Evolutionary conservation across 2,113 vertebrate species (phyloP), one percentile per base, ranked within the genome.

Genomic region (Epinephelus cyanopodus): DNA sequence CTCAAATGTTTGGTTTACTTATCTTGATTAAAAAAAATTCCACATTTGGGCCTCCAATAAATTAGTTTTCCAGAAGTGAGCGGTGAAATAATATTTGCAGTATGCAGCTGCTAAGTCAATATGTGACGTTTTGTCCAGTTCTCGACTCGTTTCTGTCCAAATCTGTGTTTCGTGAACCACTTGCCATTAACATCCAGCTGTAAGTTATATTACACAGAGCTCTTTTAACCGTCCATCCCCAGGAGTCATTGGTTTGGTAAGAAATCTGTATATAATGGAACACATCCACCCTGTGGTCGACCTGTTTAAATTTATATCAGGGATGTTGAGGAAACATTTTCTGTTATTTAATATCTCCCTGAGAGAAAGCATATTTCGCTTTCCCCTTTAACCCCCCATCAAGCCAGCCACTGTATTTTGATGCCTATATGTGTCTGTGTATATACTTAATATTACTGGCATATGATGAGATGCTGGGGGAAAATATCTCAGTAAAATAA

Each of bases 151-250:
- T 80, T 53, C 65, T 67, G 17, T 45, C 54, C n/a, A 39, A 42
- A 45, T 60, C 64, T 3, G 57, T 60, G 73, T 87, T 87, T 66
- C 76, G 4, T 73, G 81, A 83, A 83, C 88, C 74, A 74, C 70
- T 67, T 37, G 47, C 68, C 65, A 52, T 81, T 70, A 77, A 86
- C 27, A 45, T 83, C 58, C 29, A 82, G 29, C 74, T 84, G 48
- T 53, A 64, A 61, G 54, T 76, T 65, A 29, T 52, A 71, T 56
- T 56, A 78, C 53, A 57, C 33, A 76, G 12, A 84, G 58, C 50
- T 79, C 23, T 72, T 45, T 67, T 77, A 74, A 70, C 90, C 89
- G 89, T 92, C 91, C 90, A 82, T 60, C 73, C 74, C 52, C 78
- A 52, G 17, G 52, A 56, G 50, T 76, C 45, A 61, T 47, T 69